phyloP scores from a whole-genome alignment of 2,113 vertebrate species.

The Thunnus maccoyii region DNA sequence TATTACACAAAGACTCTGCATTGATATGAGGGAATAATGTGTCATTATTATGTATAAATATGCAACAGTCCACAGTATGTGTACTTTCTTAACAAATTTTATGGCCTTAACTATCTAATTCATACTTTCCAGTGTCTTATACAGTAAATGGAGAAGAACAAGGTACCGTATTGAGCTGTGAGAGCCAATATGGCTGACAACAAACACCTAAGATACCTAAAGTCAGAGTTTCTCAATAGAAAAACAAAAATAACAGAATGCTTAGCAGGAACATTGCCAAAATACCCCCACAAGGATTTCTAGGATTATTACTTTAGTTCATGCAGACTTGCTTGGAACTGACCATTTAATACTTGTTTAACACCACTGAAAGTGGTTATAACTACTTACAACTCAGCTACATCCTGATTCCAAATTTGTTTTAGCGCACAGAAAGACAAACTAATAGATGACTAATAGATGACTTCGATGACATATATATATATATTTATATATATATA shows the following conservation, averaged over 20 bases:
- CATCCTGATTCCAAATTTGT: neutral
- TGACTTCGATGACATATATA: no score
- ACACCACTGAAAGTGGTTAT: neutral
- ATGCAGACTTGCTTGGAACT: neutral
- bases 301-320: slow-evolving; percentile 36
- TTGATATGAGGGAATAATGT: neutral
- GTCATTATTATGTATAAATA: neutral
- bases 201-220: neutral
- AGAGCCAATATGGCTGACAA: neutral
- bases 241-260: slow-evolving; percentile 14
- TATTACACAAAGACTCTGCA: neutral
- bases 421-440: neutral
- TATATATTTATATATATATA: no score
- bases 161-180: no score
- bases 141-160: no score
- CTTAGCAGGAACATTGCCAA: slow-evolving; percentile 11
- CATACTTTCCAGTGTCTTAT: no score
- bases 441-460: neutral
- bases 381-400: neutral
- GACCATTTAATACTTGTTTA: neutral
- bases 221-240: slow-evolving; percentile 17
- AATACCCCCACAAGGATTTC: slow-evolving; percentile 6
- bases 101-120: no score
- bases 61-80: no score
- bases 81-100: neutral